These are phyloP conservation scores for fruit fly (Drosophila melanogaster) DNA, from an alignment of 1,140 invertebrate species.

Conservation along the genomic window Release_6_plus_ISO1_MT NT_033777.3:16028001-16028500, in stretches of 20 bases:
- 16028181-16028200: conserved; percentile 6
- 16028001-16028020: conserved; percentile 46
- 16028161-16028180: not conserved
- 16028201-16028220: conserved; percentile 13
- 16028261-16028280: conserved; percentile 4
- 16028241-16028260: not conserved
- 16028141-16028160: conserved; percentile 52
- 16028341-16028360: too few species aligned
- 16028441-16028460: not conserved
- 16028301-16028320: too few species aligned
- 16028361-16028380: too few species aligned
- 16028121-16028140: conserved; percentile 67
- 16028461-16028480: not conserved
- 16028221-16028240: conserved; percentile 9
- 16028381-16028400: too few species aligned
- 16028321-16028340: too few species aligned
- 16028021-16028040: conserved; percentile 55
- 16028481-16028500: not conserved
- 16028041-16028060: conserved; percentile 53
- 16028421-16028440: not conserved
- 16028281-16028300: not conserved
- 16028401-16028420: too few species aligned
- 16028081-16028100: conserved; percentile 18
- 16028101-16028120: conserved; percentile 46
- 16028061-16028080: conserved; percentile 52